These are phyloP conservation scores for Anastrepha obliqua DNA, from an alignment of 1,140 invertebrate species.

Conservation along the genomic window DNA sequence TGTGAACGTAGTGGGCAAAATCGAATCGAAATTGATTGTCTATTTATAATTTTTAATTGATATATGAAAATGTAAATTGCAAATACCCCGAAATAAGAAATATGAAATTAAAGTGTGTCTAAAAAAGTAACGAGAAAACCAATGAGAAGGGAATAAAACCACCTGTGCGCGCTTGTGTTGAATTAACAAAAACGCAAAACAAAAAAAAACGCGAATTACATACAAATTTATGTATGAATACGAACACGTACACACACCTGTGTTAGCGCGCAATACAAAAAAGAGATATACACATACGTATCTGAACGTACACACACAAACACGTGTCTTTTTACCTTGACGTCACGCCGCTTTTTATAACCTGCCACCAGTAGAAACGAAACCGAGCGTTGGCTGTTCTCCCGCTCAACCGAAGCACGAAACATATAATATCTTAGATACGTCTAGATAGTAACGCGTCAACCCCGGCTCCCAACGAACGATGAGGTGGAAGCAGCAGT, in stretches of 20 bases:
- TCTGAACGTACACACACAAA: not conserved
- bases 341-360: constrained; percentile 43
- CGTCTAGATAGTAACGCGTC: constrained; percentile 13
- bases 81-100: not conserved
- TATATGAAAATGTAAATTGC: not conserved
- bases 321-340: constrained; percentile 7
- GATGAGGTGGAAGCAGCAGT: not conserved
- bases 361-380: not conserved
- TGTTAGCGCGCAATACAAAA: not conserved
- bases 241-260: not conserved
- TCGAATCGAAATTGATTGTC: not conserved
- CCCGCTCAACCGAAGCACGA: constrained; percentile 11
- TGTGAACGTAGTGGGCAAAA: not conserved
- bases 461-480: not conserved
- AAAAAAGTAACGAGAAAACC: not conserved
- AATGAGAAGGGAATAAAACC: not conserved
- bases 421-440: constrained; percentile 31
- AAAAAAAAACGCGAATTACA: not conserved
- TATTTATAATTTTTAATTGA: not conserved
- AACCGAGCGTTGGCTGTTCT: constrained; percentile 18
- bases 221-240: not conserved
- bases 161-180: not conserved
- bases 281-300: not conserved
- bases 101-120: not conserved
- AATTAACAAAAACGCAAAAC: not conserved